These are phyloP conservation scores for Drosophila chauvacae DNA, from an alignment of 1,140 invertebrate species.

Conservation along the genomic window DNA sequence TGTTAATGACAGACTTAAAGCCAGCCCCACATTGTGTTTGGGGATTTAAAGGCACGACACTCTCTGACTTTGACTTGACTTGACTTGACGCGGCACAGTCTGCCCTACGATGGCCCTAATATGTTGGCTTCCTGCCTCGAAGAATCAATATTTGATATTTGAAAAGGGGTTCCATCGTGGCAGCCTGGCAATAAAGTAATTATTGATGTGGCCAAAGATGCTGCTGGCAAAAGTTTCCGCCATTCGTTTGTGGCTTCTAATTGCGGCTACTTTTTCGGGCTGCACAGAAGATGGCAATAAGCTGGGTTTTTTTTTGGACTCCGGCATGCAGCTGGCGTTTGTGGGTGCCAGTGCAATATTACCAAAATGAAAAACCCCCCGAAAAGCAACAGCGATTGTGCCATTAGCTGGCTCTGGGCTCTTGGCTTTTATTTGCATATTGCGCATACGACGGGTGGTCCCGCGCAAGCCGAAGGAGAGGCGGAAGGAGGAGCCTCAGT, in stretches of 20 bases:
- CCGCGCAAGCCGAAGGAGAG: neutral
- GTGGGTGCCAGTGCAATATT: conserved; percentile 1
- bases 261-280: conserved; percentile 46
- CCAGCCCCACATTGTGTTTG: neutral
- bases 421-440: conserved; percentile 70
- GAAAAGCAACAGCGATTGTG: conserved; percentile 20
- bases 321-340: conserved; percentile 46
- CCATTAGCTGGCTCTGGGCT: conserved; percentile 15
- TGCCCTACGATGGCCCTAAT: neutral
- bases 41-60: neutral
- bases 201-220: conserved; percentile 40
- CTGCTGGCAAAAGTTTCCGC: conserved; percentile 24
- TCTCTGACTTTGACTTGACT: neutral
- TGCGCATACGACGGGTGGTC: conserved; percentile 56
- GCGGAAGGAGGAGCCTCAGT: conserved; percentile 8
- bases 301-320: neutral
- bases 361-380: conserved; percentile 33
- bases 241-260: conserved; percentile 45
- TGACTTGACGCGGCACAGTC: neutral
- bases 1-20: conserved; percentile 3
- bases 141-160: conserved; percentile 36
- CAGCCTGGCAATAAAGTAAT: conserved; percentile 56
- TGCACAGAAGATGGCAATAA: conserved; percentile 44
- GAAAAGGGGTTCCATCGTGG: neutral
- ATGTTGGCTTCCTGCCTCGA: conserved; percentile 7